These are phyloP conservation scores for Hirtodrosophila alboralis DNA, from an alignment of 2,888 invertebrate genomes.

Conservation along the genomic window DNA sequence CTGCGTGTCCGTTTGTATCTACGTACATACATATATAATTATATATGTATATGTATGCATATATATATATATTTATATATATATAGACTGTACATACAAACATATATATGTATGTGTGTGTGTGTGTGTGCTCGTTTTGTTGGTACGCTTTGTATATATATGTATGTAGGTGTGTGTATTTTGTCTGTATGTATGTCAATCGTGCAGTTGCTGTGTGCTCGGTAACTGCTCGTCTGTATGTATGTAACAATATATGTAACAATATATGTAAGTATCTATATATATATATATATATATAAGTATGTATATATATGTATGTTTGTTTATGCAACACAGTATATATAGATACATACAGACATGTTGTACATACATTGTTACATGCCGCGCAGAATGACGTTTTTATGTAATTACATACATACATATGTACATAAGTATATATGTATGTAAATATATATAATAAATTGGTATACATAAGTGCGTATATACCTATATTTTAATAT, in stretches of 20 bases:
- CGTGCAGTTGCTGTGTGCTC: conserved; percentile 70
- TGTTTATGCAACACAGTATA: conserved; percentile 40
- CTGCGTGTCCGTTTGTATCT: conserved; percentile 64
- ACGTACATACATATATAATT: conserved; percentile 44
- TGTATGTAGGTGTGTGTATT: conserved; percentile 37
- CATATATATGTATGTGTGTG: no score
- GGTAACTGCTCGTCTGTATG: conserved; percentile 68
- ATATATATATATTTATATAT: conserved; percentile 37
- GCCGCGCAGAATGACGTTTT: conserved; percentile 16
- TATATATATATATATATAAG: conserved; percentile 22
- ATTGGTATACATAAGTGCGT: no score
- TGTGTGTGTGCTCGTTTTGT: conserved; percentile 58
- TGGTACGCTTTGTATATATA: conserved; percentile 54
- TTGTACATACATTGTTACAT: conserved; percentile 20
- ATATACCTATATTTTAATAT: conserved; percentile 6
- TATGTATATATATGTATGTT: conserved; percentile 15
- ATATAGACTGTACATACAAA: conserved; percentile 41
- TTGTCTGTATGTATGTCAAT: conserved; percentile 68
- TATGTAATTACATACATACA: conserved; percentile 26
- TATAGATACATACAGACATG: conserved; percentile 16
- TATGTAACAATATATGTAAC: conserved; percentile 24
- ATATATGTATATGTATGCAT: conserved; percentile 35
- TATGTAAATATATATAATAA: conserved; percentile 29
- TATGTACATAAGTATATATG: conserved; percentile 28
- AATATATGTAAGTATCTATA: conserved; percentile 27